These are phyloP conservation scores for Rhynchonema sp. DNA, from an alignment of 2,888 invertebrate species.

Conservation along the genomic window DNA sequence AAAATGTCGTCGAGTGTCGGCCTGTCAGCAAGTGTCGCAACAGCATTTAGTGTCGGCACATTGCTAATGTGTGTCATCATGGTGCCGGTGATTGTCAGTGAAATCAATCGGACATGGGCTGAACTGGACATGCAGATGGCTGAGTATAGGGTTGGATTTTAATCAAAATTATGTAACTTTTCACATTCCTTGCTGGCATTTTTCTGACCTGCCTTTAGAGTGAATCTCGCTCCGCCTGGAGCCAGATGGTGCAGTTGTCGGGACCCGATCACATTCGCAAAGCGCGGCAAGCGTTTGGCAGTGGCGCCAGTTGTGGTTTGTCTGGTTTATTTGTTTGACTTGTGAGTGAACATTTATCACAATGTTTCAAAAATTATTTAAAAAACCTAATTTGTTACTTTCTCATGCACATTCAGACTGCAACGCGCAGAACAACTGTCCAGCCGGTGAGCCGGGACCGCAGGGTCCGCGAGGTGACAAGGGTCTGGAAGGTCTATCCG, in stretches of 20 bases:
- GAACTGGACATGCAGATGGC: background rate
- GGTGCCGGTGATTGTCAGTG: background rate
- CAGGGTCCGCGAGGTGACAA: background rate
- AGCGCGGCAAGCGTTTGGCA: too few species aligned
- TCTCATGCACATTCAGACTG: background rate
- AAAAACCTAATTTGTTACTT: background rate
- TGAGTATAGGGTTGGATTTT: background rate
- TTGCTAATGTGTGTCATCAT: background rate
- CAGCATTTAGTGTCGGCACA: background rate
- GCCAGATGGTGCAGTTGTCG: too few species aligned
- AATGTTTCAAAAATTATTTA: background rate
- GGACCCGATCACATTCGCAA: too few species aligned
- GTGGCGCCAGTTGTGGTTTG: background rate
- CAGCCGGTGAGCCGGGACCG: background rate
- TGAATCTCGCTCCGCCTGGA: too few species aligned
- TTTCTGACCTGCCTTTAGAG: background rate
- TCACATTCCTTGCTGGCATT: background rate
- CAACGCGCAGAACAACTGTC: background rate
- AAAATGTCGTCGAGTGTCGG: too few species aligned
- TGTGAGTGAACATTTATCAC: background rate
- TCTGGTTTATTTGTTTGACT: background rate
- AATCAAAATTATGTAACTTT: background rate
- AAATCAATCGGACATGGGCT: background rate
- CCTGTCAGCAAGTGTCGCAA: background rate
- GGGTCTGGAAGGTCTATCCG: background rate